Percentiles rank a stretch among this genome's conserved stretches.
Conservation (phyloP, 1,140 invertebrate genomes). For the Drosophila auraria region DNA sequence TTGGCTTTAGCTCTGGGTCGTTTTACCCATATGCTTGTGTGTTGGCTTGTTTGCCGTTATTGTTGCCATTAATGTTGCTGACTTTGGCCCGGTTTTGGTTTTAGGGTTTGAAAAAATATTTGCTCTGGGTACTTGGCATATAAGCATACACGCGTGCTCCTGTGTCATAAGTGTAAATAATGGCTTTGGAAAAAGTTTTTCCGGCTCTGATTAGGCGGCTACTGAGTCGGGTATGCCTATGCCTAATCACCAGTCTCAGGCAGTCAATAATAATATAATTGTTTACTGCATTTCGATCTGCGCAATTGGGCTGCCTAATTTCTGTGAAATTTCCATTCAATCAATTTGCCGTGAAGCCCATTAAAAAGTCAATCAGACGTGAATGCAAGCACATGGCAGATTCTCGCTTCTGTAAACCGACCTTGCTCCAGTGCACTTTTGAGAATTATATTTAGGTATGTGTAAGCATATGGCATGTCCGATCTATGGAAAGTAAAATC, state of each 20-base stretch:
- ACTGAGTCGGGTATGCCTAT: constrained; percentile 1
- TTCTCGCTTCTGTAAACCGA: constrained; percentile 16
- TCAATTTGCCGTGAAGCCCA: constrained; percentile 47
- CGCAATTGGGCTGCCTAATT: constrained; percentile 56
- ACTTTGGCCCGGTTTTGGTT: constrained; percentile 45
- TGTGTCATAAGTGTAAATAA: constrained; percentile 31
- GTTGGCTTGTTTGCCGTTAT: constrained; percentile 32
- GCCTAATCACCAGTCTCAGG: not conserved
- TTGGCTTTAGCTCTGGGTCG: constrained; percentile 51
- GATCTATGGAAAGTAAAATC: constrained; percentile 16
- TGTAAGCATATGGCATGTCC: not conserved
- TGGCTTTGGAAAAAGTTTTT: constrained; percentile 20
- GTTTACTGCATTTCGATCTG: constrained; percentile 25
- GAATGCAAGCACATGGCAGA: constrained; percentile 38
- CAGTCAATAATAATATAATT: constrained; percentile 17
- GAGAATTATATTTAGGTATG: not conserved
- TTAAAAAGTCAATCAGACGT: constrained; percentile 72
- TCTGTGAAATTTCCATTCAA: constrained; percentile 64
- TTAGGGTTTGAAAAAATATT: constrained; percentile 46
- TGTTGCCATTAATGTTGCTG: constrained; percentile 68
- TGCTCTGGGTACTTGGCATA: constrained; percentile 43
- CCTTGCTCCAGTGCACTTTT: constrained; percentile 37
- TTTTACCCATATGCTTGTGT: constrained; percentile 40
- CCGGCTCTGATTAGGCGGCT: constrained; percentile 18
- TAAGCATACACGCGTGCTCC: constrained; percentile 24